Evolutionary conservation across 2,113 vertebrate species (phyloP), one percentile per base, ranked within the genome.

Genomic region (Xyrauchen texanus): DNA sequence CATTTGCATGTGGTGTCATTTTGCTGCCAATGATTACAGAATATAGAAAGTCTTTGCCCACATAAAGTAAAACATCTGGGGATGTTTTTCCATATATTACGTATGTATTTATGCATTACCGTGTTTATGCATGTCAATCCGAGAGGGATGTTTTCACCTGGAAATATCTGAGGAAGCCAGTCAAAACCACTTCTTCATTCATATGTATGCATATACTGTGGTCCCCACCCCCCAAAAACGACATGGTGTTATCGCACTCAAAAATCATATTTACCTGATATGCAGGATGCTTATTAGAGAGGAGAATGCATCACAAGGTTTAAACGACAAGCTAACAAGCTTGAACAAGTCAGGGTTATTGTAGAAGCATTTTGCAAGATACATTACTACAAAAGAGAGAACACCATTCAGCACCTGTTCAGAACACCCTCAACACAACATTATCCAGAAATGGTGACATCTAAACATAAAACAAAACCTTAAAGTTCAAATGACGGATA

Each of bases 101-200:
- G 52, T 77, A 86, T 86, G 84, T 63, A 87, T 87, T 87, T 86
- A 87, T 87, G 83, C 86, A 82, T 83, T 83, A 83, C 79, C 82
- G 73, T 79, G 77, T 82, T 83, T 87, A 79, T 86, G 84, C 80
- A 79, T 82, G 80, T 78, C 83, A 78, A 79, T 83, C 79, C 55
- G 44, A 52, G 42, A 65, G 16, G 60, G 16, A 63, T 85, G 55
- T 16, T 62, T 83, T 74, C 70, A 69, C 42, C 46, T 73, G 60
- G 51, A 82, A 77, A 82, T 60, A 76, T 69, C 45, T 34, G 63
- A 76, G 66, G 76, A 62, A 81, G 82, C 74, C 76, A 73, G 78
- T 76, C 84, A 81, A 52, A 71, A 67, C 69, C 62, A 65, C 61
- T 76, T 45, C 49, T 73, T 64, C 69, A 62, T 81, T 83, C 76